Evolutionary conservation across 2,113 vertebrate species (phyloP).

Genomic region (Dipodomys stephensi): DNA sequence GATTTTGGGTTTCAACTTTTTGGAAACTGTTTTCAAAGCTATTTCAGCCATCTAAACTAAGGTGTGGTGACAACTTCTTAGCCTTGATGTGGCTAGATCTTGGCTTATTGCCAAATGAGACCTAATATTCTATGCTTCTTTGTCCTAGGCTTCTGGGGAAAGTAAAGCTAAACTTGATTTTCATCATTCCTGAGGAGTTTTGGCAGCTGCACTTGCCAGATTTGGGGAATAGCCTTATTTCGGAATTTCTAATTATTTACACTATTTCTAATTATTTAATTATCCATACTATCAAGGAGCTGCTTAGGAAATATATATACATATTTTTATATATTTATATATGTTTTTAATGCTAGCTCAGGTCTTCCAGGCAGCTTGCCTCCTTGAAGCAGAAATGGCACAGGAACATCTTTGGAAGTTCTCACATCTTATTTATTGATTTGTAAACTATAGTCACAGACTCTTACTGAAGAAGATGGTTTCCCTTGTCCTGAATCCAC

Average conservation of each 20-base stretch:
- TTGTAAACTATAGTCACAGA: not conserved
- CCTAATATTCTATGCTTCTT: not conserved
- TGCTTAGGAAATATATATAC: not conserved
- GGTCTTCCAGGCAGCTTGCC: not conserved
- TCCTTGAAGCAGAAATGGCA: not conserved
- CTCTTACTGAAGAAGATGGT: not conserved
- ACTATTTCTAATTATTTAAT: no score
- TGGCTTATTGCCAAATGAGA: constrained; percentile 34
- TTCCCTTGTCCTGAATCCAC: not conserved
- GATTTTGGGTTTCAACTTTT: constrained; percentile 29
- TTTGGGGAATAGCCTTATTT: not conserved
- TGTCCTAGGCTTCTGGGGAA: not conserved
- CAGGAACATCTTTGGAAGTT: not conserved
- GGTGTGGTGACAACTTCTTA: constrained; percentile 50
- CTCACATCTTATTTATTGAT: not conserved
- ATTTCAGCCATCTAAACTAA: not conserved
- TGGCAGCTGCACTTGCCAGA: no score
- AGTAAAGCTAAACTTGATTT: not conserved
- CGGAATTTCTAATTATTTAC: not conserved
- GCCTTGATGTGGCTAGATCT: constrained; percentile 53
- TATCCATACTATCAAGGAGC: not conserved
- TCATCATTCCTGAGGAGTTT: not conserved
- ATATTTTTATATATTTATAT: no score
- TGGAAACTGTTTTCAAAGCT: constrained; percentile 62
- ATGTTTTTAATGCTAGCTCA: not conserved